Evolutionary conservation across 2,113 vertebrate genomes (phyloP).

Genomic region (Pseudolaguvia tuberculata): DNA sequence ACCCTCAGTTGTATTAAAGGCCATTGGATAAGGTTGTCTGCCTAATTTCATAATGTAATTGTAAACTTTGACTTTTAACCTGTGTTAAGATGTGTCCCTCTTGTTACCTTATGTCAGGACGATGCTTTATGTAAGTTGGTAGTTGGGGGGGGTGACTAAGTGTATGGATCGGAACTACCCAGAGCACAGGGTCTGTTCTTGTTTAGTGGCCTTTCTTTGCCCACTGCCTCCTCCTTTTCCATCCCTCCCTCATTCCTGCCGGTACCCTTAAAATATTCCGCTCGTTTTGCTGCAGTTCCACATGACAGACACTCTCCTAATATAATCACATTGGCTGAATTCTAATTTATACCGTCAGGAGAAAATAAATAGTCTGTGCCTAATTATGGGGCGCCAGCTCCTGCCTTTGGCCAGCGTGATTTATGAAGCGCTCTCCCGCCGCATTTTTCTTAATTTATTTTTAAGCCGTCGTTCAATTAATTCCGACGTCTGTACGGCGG

Average conservation of each 20-base stretch:
- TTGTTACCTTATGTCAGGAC: background rate
- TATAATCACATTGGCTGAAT: constrained; percentile 96
- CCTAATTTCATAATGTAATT: too few relatives aligned
- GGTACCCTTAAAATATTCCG: constrained; percentile 88
- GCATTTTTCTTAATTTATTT: constrained; percentile 99
- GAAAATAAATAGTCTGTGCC: constrained; percentile 99
- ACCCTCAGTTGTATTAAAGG: too few relatives aligned
- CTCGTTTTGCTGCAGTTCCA: constrained; percentile 79
- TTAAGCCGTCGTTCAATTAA: constrained; percentile 99
- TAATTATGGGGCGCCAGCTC: constrained; percentile 90
- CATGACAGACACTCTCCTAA: constrained; percentile 90
- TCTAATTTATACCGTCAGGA: constrained; percentile 97
- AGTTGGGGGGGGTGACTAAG: constrained; percentile 17
- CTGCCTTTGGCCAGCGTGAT: constrained; percentile 85
- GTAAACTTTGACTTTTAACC: background rate
- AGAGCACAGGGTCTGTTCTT: constrained; percentile 62
- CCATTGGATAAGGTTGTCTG: too few relatives aligned
- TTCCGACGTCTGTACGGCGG: constrained; percentile 96
- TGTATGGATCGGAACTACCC: constrained; percentile 60
- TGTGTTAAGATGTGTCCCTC: background rate
- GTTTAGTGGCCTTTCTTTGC: constrained; percentile 35
- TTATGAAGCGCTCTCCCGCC: constrained; percentile 91
- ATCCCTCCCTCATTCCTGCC: constrained; percentile 51
- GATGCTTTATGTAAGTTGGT: background rate
- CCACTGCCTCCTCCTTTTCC: background rate